Evolutionary conservation across 2,888 invertebrate genomes (phyloP), one percentile per base, ranked within the genome.

Genomic region (Temnothorax ravouxi): DNA sequence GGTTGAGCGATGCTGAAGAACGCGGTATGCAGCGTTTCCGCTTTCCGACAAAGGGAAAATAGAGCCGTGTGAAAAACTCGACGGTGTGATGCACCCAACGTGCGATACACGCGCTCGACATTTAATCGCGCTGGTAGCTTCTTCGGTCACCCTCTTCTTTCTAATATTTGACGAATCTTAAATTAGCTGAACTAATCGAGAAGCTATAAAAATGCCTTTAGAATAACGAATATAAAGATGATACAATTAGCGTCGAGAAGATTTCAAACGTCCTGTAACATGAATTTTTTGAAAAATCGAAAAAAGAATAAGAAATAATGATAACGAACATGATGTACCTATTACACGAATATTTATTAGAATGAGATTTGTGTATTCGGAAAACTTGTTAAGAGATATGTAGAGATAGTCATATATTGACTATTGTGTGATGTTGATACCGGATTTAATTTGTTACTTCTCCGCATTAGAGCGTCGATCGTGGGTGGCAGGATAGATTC

Each of bases 31-130:
- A 29, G 50, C 82, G 77, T 88, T 88, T 88, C 88, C 88, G 88
- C 85, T 87, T 88, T 83, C 80, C 76, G 67, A 69, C 61, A 76
- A 64, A 44, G 76, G 72, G 67, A 84, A 82, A 80, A 87, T 67
- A 50, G 25, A 66, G 41, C 72, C 72, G 86, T 85, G 88, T 86
- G 88, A 88, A 88, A 88, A 83, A 85, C 84, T 82, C 76, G 71
- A 64, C 67, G 38, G n/a, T 34, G 44, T 18, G 25, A 61, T 67
- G 21, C 15, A 8, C 29, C 21, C 66, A 38, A 25, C 64, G 21
- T 47, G 54, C 29, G 38, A 72, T 62, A n/a, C 15, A 18, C 61
- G 47, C 18, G 38, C 66, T 34, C 25, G 25, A 44, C 29, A 44
- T 79, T 71, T 71, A 44, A 21, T n/a, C 41, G 2, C 47, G 6